Evolutionary conservation across 2,888 invertebrate species (phyloP).

Genomic region (Lithodes maja): DNA sequence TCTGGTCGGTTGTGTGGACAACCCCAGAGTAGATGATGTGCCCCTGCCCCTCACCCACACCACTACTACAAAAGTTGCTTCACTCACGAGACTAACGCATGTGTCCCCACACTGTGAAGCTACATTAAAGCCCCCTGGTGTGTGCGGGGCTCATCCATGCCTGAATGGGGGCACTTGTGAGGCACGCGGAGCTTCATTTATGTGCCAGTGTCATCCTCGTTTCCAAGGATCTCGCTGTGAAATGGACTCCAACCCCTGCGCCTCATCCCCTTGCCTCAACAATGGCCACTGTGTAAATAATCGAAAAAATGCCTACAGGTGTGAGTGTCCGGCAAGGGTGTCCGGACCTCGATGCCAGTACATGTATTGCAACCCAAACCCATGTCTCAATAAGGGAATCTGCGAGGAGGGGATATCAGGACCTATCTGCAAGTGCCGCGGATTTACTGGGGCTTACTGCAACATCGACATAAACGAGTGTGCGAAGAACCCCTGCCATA

Average conservation of each 20-base stretch:
- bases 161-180: conserved; percentile 83
- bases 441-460: conserved; percentile 86
- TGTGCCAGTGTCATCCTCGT: conserved; percentile 86
- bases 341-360: conserved; percentile 83
- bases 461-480: conserved; percentile 91
- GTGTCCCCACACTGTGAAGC: conserved; percentile 74
- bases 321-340: conserved; percentile 81
- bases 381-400: conserved; percentile 89
- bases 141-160: conserved; percentile 87
- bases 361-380: conserved; percentile 84
- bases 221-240: conserved; percentile 89
- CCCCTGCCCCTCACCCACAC: conserved; percentile 85
- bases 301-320: conserved; percentile 81
- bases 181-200: conserved; percentile 82
- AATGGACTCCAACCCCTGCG: conserved; percentile 90
- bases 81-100: conserved; percentile 73
- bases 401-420: conserved; percentile 91
- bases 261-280: conserved; percentile 89
- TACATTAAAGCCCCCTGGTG: conserved; percentile 78
- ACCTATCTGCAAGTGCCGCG: conserved; percentile 88
- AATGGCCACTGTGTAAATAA: conserved; percentile 78
- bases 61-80: conserved; percentile 77
- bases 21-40: conserved; percentile 85
- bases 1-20: conserved; percentile 93
- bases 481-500: conserved; percentile 85